A percentile compares a stretch with the other conserved stretches of the same genome.
Evolutionary conservation across 2,888 invertebrate species (phyloP).

Genomic region (Drosophila austrosaltans): DNA sequence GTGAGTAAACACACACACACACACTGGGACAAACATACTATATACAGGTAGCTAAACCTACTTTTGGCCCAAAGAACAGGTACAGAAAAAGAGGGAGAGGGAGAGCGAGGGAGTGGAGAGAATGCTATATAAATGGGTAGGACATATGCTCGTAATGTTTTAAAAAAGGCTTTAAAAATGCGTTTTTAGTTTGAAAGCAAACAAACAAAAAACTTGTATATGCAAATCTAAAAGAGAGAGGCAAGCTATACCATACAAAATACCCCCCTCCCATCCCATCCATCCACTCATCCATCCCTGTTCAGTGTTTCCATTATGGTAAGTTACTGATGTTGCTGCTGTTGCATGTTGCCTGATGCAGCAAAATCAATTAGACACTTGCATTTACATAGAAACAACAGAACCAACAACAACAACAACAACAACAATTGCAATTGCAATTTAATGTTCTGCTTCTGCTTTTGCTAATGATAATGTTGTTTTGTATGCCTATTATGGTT

Average conservation of each 20-base stretch:
- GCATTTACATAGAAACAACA: conserved; percentile 41
- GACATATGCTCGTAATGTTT: conserved; percentile 60
- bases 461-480: conserved; percentile 71
- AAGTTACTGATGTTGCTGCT: background rate
- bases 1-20: conserved; percentile 55
- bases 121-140: conserved; percentile 44
- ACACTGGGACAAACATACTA: conserved; percentile 24
- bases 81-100: conserved; percentile 9
- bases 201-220: conserved; percentile 49
- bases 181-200: conserved; percentile 43
- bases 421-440: conserved; percentile 49
- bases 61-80: conserved; percentile 32
- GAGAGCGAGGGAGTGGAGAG: too few species aligned
- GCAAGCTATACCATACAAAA: too few species aligned
- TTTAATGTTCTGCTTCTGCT: conserved; percentile 58
- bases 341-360: conserved; percentile 40
- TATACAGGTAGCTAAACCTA: conserved; percentile 43
- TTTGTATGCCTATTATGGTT: conserved; percentile 61
- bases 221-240: conserved; percentile 25
- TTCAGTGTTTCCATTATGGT: conserved; percentile 23
- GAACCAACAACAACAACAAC: conserved; percentile 2
- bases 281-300: background rate
- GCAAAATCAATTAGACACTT: conserved; percentile 70
- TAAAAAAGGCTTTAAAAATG: conserved; percentile 63
- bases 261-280: background rate